Base-by-base conservation (phyloP, 1,140 invertebrate species). In the Monochamus saltuarius region DNA sequence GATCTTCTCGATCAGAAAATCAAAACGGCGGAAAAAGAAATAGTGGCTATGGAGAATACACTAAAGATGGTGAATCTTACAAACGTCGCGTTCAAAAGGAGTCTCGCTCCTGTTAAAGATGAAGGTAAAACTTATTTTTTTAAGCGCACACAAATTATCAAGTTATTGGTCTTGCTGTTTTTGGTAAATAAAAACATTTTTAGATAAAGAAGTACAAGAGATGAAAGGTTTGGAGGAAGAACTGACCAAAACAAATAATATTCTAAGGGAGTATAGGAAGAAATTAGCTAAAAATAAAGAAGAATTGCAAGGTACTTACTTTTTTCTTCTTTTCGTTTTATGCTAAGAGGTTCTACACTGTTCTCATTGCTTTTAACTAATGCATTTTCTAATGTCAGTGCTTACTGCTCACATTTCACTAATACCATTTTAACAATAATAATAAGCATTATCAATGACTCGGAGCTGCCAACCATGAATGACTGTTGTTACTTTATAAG, bases 1-100 rank as follows among this genome's bases (percentile, higher is more conserved):
- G 86, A 88, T 65, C 75, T 82, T 43, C 76, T 90, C 59, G 88
- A 91, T 72, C 79, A 78, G 2, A 81, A 85, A 49, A 86, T 90
- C 13, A 75, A 79, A 61, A 85, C 83, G 67, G 81, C 83, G 16
- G 89, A 90, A 76, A 77, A 82, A 34, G 88, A 90, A 73, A 87
- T 90, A 59, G 77, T 83, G 14, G 88, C 87, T 34, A 84, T 90
- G 77, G 88, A 91, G 73, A 88, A 88, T 67, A 89, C 88, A 10
- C 70, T 90, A 58, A 83, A 83, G 34, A 75, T 89, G 6, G 78
- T 89, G 8, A 87, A 86, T 70, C 73, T 80, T n/a, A 83, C 86
- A 45, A 89, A 90, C 69, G 74, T 73, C 10, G 83, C 83, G 63
- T 88, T 83, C 67, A 80, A 84, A 65, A 75, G 77, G 19, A 85